Base-by-base conservation (phyloP, 2,888 invertebrate genomes). In the Hydriomena furcata region DNA sequence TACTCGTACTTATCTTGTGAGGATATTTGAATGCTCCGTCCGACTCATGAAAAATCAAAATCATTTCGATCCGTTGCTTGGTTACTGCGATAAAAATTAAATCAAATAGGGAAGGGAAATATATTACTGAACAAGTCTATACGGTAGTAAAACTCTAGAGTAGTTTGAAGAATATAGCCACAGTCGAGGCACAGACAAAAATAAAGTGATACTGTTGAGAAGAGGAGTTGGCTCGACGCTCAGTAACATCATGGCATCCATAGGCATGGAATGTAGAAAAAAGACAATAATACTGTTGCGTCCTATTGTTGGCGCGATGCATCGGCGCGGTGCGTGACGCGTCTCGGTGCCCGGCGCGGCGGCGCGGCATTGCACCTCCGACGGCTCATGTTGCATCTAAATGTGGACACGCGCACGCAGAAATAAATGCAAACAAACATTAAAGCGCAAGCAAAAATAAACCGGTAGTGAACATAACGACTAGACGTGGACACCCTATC, bases 381-480 rank as follows among this genome's bases (percentile, higher is more conserved):
- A 63, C 73, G 71, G 73, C 84, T 86, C 84, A 79, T 79, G 81
- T 86, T 86, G 82, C 84, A 69, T 73, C 86, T 88, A 88, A 82
- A 87, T 78, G 75, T 70, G 80, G 82, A 79, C 74, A 63, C 73
- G 68, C 76, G 72, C 75, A 76, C 65, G 76, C 82, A 81, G 70
- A 85, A 82, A 83, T 80, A 83, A 83, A 82, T 76, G 73, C 77
- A 83, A 81, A 80, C 70, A 80, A 78, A 74, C 67, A 63, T 56
- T 62, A 60, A 70, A 60, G 57, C 65, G 60, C 63, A 71, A 60
- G 60, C 66, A 62, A 54, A 71, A 68, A 73, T 68, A 71, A 61
- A 72, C 63, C 55, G 49, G 57, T 66, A 68, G 67, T 65, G 64
- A 68, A 68, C 63, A 63, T 52, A 53, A 40, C 48, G 43, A 23